Base-by-base conservation (phyloP, 2,797 vertebrate species). In the Myoxocephalus aenaeus region DNA sequence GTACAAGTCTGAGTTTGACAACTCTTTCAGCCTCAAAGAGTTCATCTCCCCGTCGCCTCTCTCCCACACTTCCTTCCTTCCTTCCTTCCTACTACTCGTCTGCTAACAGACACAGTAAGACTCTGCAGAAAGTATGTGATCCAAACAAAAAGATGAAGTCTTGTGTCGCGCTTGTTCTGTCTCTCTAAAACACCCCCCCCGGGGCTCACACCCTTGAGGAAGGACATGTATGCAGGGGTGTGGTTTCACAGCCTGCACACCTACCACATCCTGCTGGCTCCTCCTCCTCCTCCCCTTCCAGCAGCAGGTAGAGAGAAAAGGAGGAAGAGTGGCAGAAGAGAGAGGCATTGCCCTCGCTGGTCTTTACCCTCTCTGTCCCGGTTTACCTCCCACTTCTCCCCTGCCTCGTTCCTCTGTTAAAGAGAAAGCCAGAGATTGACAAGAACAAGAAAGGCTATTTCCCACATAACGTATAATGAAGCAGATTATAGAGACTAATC, bases 1-100 rank as follows among this genome's bases (percentile, higher is more conserved):
- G 94, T 98, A 99, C 90, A 98, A 95, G 89, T 96, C 96, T 17
- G 97, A 99, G 67, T 98, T 95, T 67, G 96, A 96, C 92, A 99
- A 94, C 93, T 97, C 97, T 89, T 98, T 99, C 86, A 99, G 95
- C 91, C 95, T 96, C 86, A 98, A 84, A 68, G 96, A 91, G 88
- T 94, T 97, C 97, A 98, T 99, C 86, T 87, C 93, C 79, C 81
- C 86, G 87, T 65, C 3, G 38, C 77, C 80, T 71, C 75, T 53
- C 77, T 51, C 72, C 7, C 61, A 65, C 76, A 44, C 71, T 72
- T 22, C 36, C 62, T 77, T 59, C 27, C 62, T 83, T 84, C 75
- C 81, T 84, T 58, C 27, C 62, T 84, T 83, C 75, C 81, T 84
- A 58, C 22, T 22, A 29, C 61, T 64, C 15, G 56, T 25, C 29